Percentiles rank a stretch among this genome's conserved stretches.
Conservation (phyloP, 2,113 vertebrate species). For the Cyphomyrus plagiostoma region DNA sequence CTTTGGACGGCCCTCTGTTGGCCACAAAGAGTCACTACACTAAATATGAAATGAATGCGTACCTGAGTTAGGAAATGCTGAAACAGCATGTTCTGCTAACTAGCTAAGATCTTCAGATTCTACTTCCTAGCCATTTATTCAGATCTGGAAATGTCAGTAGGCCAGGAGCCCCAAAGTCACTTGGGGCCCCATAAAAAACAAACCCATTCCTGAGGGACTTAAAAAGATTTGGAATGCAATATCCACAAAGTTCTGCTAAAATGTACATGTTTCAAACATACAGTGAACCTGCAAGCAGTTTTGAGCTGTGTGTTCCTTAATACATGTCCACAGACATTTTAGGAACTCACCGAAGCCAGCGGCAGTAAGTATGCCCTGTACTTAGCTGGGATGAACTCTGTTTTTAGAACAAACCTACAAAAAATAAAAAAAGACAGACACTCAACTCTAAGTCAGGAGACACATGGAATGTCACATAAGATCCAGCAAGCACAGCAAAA, state of each 20-base stretch:
- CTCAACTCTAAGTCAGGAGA: background rate
- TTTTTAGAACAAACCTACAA: conserved; percentile 83
- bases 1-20: background rate
- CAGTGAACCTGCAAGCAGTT: background rate
- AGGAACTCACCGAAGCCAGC: conserved; percentile 74
- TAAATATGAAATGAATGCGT: background rate
- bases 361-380: conserved; percentile 77
- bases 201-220: background rate
- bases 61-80: background rate
- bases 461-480: background rate
- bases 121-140: background rate
- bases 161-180: background rate
- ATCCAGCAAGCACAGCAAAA: background rate
- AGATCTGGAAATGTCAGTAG: background rate
- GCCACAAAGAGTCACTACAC: background rate
- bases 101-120: background rate
- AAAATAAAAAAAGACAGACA: background rate
- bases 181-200: background rate
- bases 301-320: background rate
- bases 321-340: background rate
- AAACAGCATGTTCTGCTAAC: background rate
- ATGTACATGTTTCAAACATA: background rate
- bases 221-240: background rate
- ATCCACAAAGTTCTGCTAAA: background rate
- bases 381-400: conserved; percentile 85